phyloP scores from a whole-genome alignment of 1,140 invertebrate species.

The Homalodisca vitripennis region DNA sequence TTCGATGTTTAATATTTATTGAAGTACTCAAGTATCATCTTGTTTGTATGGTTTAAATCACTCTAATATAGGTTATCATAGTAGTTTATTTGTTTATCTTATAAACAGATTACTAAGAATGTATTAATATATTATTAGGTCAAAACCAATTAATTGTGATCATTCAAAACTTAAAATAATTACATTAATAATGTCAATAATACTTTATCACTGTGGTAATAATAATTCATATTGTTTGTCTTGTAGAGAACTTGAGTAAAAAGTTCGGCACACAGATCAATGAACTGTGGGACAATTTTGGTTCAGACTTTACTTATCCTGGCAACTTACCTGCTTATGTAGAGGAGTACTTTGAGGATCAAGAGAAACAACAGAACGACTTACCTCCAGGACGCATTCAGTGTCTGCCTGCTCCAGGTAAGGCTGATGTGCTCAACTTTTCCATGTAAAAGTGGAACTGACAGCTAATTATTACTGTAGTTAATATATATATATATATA shows the following conservation, averaged over 20 bases:
- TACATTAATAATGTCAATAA: too few relatives aligned
- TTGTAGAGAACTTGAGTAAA: conserved; percentile 66
- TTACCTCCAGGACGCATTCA: conserved; percentile 56
- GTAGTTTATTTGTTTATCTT: too few relatives aligned
- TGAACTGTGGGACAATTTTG: conserved; percentile 67
- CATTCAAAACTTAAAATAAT: too few relatives aligned
- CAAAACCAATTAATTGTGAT: too few relatives aligned
- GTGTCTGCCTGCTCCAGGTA: conserved; percentile 74
- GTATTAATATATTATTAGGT: too few relatives aligned
- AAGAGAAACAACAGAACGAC: conserved; percentile 52
- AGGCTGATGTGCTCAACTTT: conserved; percentile 21
- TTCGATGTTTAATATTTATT: too few relatives aligned
- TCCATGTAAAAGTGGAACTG: neutral
- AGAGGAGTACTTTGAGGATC: conserved; percentile 72
- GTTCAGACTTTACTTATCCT: conserved; percentile 68
- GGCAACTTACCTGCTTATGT: conserved; percentile 68
- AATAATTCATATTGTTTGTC: conserved; percentile 28
- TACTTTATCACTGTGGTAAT: too few relatives aligned
- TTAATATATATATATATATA: too few relatives aligned
- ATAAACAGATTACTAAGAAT: too few relatives aligned
- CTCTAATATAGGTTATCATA: too few relatives aligned
- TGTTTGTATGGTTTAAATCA: too few relatives aligned
- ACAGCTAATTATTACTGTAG: neutral
- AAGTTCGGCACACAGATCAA: conserved; percentile 70
- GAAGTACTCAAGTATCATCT: too few relatives aligned